Base-by-base conservation (phyloP, 2,888 invertebrate genomes). In the Andrena flavipes region DNA sequence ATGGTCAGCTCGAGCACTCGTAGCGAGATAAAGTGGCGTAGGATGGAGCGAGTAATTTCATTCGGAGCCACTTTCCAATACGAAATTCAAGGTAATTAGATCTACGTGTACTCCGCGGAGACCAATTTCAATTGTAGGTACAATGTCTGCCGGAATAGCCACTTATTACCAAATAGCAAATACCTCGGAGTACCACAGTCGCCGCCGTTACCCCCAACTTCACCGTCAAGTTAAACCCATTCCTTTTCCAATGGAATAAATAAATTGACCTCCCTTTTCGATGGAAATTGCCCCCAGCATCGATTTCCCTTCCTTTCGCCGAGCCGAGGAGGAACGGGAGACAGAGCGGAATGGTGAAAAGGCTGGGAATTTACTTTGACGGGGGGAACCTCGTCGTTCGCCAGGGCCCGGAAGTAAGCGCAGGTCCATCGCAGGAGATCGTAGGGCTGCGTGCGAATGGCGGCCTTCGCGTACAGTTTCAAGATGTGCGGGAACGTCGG, bases 381-480 rank as follows among this genome's bases (percentile, higher is more conserved):
- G 0, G 98, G 98, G 0, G 98, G 97, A 0, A 95, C 95, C 20
- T 97, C 95, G 68, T 96, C 96, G 78, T 97, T 95, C 0, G 97
- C 96, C 85, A 98, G 94, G 2, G 97, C 97, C 51, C 96, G 95
- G 94, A 98, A 98, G 93, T 97, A 97, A 26, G 96, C 96, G 42
- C 95, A 96, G 0, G 98, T 97, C 98, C 98, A 98, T 85, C 80
- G 85, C 4, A 98, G 95, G 0, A 98, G 95, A 94, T 98, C 98
- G 89, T 96, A 96, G 0, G 98, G 98, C 92, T 98, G 98, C 5
- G 98, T 98, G 88, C 97, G 96, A 82, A 98, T 98, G 0, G 98
- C 98, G 35, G 98, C 97, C 95, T 98, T 98, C 48, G 97, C 97
- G 92, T 96, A 98, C 89, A 96, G 96, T 94, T 98, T 97, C 81